Conservation (phyloP, 2,888 invertebrate genomes). For the Yponomeuta cagnagella region DNA sequence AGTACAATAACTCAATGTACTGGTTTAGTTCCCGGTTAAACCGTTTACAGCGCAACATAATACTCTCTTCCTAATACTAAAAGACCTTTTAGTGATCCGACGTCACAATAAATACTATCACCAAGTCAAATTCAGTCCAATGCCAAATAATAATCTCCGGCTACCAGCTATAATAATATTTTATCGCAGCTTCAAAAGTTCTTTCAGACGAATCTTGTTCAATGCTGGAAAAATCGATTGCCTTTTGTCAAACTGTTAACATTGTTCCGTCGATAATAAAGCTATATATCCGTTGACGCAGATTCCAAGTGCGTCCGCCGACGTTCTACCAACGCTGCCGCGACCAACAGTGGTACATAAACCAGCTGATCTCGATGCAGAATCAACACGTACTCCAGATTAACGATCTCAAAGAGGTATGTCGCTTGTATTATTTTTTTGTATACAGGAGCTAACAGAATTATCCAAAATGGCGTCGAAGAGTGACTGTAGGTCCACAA, state of each 20-base stretch:
- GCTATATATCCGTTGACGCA: constrained; percentile 31
- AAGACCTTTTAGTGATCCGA: too few relatives aligned
- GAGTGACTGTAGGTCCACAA: too few relatives aligned
- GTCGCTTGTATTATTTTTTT: not conserved
- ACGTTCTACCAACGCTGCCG: constrained; percentile 95
- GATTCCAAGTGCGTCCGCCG: constrained; percentile 94
- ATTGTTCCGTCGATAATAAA: not conserved
- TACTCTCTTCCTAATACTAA: too few relatives aligned
- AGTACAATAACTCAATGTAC: too few relatives aligned
- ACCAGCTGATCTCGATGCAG: constrained; percentile 87
- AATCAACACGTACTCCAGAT: constrained; percentile 87
- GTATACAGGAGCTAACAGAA: too few relatives aligned
- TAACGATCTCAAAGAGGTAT: constrained; percentile 88
- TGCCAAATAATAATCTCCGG: too few relatives aligned
- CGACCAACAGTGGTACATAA: constrained; percentile 95
- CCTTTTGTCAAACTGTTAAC: not conserved
- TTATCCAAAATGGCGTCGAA: too few relatives aligned
- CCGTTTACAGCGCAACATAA: too few relatives aligned
- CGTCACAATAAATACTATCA: too few relatives aligned
- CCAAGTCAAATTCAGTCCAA: too few relatives aligned
- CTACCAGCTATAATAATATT: too few relatives aligned
- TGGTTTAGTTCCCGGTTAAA: too few relatives aligned
- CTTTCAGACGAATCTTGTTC: not conserved
- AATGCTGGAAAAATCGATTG: not conserved
- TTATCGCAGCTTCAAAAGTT: not conserved